Conservation (phyloP, 2,888 invertebrate genomes). For the Dioctria linearis region DNA sequence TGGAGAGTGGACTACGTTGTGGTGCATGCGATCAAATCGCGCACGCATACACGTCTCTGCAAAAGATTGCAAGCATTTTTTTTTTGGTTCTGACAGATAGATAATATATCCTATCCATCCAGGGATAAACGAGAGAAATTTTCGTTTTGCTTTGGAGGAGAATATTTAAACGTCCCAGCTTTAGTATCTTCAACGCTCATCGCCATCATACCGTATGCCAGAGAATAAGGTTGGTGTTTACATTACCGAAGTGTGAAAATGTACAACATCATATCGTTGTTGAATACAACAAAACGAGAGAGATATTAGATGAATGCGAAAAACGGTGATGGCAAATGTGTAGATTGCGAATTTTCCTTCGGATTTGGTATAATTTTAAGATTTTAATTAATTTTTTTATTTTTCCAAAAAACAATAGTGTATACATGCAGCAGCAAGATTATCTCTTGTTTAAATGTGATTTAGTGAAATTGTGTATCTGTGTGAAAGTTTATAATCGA, state of each 20-base stretch:
- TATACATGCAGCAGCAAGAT: background rate
- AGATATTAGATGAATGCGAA: too few relatives aligned
- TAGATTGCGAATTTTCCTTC: conserved; percentile 31
- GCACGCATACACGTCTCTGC: conserved; percentile 52
- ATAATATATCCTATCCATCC: background rate
- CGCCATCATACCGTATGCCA: background rate
- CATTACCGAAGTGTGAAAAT: conserved; percentile 11
- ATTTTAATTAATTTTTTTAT: conserved; percentile 28
- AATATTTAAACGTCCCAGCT: background rate
- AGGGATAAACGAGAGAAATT: background rate
- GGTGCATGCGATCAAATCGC: conserved; percentile 47
- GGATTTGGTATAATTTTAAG: background rate
- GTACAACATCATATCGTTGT: too few relatives aligned
- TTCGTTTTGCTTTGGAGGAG: background rate
- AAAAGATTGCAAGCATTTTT: background rate
- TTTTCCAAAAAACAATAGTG: conserved; percentile 6
- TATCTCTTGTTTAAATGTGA: too few relatives aligned
- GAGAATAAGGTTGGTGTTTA: background rate
- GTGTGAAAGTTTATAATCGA: too few relatives aligned
- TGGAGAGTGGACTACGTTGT: conserved; percentile 54
- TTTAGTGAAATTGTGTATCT: too few relatives aligned
- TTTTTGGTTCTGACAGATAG: background rate
- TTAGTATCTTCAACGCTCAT: background rate
- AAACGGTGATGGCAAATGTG: background rate
- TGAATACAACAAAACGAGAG: too few relatives aligned